Base-by-base conservation (phyloP, 2,888 invertebrate genomes). In the Therioaphis trifolii region DNA sequence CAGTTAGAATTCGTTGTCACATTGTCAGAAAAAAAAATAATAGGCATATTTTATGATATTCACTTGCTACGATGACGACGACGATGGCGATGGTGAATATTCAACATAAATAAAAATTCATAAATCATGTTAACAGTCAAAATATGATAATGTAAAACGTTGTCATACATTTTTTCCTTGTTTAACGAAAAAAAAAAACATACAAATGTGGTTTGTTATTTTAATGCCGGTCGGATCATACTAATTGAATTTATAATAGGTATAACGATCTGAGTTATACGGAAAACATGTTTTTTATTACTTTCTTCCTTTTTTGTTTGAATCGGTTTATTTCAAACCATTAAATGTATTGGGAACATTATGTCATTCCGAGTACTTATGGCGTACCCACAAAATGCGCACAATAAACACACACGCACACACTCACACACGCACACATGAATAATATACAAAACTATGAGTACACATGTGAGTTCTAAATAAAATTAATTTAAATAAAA, bases 401-500 rank as follows among this genome's bases (percentile, higher is more conserved):
- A n/a, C n/a, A n/a, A 14, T 21, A 12, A 24, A 24, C 58, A 43
- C 24, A 24, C 24, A 40, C n/a, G n/a, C n/a, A n/a, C n/a, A n/a
- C n/a, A n/a, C n/a, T n/a, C n/a, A n/a, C n/a, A 52, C 61, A 2
- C 11, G 18, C 5, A 7, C 29, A n/a, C 21, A 35, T 29, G 21
- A n/a, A 40, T 35, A 58, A 55, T 9, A 55, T 27, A 75, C 40
- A 75, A 75, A 75, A 75, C 74, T 66, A 40, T n/a, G 35, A 9
- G 43, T 24, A 61, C 18, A 61, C 43, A 61, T 55, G 27, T 4
- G 63, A 58, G 55, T 29, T 27, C 68, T 27, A 69, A 27, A 69
- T 43, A 58, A 61, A 63, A 74, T 82, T 74, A 74, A 72, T 82
- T 82, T 72, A 29, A 82, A 82, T 72, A 82, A 72, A 80, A n/a